Conservation (phyloP, 2,113 vertebrate species). For the Vidua chalybeata region DNA sequence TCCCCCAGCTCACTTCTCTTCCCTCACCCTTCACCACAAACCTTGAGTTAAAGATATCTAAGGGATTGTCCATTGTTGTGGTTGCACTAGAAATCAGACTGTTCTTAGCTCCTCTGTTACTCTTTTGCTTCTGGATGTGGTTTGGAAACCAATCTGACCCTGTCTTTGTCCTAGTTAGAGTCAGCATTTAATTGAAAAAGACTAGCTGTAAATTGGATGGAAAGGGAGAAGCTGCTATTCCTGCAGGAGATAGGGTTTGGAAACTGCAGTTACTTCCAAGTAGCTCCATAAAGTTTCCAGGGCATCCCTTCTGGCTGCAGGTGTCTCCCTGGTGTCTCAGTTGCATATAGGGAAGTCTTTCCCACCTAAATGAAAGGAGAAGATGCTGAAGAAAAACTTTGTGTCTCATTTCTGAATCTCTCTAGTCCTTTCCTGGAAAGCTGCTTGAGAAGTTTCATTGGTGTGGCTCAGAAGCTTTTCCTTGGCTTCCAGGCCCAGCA, state of each 20-base stretch:
- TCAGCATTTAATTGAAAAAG: neutral
- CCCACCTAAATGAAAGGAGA: neutral
- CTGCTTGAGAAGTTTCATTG: neutral
- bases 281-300: slow-evolving; percentile 2
- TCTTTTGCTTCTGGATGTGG: slow-evolving; percentile 32
- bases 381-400: neutral
- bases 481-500: neutral
- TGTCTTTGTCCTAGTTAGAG: slow-evolving; percentile 11
- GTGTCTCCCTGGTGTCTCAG: slow-evolving; percentile 30
- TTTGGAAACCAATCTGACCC: slow-evolving; percentile 26
- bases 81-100: slow-evolving; percentile 57
- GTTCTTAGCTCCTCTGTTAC: slow-evolving; percentile 36
- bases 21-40: neutral
- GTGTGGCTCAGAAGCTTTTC: neutral
- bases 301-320: slow-evolving; percentile 37
- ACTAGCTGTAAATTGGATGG: neutral
- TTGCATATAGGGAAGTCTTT: neutral
- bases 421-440: neutral
- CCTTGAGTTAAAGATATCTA: slow-evolving; percentile 9
- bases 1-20: slow-evolving; percentile 2
- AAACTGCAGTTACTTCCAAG: neutral
- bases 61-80: slow-evolving; percentile 38
- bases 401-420: neutral
- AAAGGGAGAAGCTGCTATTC: slow-evolving; percentile 62
- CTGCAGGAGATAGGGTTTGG: slow-evolving; percentile 23